Conservation (phyloP, 37 sponge, comb jelly and placozoan genomes). For the Chondrosia reniformis region DNA sequence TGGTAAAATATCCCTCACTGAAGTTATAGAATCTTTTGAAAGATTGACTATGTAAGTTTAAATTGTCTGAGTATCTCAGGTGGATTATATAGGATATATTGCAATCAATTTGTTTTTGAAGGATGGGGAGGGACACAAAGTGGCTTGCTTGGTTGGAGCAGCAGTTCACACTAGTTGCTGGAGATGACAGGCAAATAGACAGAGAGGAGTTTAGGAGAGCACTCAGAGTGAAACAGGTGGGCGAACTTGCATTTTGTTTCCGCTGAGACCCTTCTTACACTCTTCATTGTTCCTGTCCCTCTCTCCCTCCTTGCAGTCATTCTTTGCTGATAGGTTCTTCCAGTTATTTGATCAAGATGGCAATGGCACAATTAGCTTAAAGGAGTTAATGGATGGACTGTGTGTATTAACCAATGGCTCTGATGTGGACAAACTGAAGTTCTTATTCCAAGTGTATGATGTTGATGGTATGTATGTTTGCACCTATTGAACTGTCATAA, state of each 20-base stretch:
- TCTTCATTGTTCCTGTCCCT: too few species aligned
- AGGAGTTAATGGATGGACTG: conserved; percentile 84
- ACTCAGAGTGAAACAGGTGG: conserved; percentile 60
- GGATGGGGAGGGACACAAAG: conserved; percentile 81
- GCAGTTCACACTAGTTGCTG: conserved; percentile 77
- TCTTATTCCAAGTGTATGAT: conserved; percentile 87
- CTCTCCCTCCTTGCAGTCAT: conserved; percentile 38
- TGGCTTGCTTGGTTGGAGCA: conserved; percentile 89
- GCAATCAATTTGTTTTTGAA: conserved; percentile 1
- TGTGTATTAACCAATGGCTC: conserved; percentile 67
- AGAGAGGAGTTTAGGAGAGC: conserved; percentile 68
- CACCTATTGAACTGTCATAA: too few species aligned
- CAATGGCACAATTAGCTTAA: conserved; percentile 77
- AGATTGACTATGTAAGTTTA: conserved; percentile 65
- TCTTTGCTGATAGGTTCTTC: conserved; percentile 86
- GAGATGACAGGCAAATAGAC: conserved; percentile 75
- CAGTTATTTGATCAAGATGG: conserved; percentile 75
- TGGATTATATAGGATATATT: background rate
- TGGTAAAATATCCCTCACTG: conserved; percentile 57
- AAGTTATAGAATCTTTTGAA: conserved; percentile 66
- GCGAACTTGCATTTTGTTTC: conserved; percentile 19
- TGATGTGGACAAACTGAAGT: conserved; percentile 74
- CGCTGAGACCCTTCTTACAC: conserved; percentile 28
- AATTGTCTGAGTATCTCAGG: background rate
- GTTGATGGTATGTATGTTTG: conserved; percentile 63